Conservation (phyloP, 2,888 invertebrate genomes). For the Clanis bilineata region DNA sequence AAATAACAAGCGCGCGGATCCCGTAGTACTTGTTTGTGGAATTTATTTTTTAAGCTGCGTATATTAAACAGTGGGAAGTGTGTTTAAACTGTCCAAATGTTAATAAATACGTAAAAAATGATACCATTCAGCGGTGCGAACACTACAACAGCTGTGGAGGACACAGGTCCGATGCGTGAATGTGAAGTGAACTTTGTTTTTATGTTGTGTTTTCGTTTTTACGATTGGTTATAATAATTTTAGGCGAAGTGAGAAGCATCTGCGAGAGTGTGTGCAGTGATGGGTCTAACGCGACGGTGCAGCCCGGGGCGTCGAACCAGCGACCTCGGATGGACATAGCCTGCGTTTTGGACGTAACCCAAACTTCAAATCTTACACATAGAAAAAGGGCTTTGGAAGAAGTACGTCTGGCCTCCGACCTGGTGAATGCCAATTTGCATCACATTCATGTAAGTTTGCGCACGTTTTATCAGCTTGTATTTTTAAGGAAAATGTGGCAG, state of each 20-base stretch:
- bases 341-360: constrained; percentile 91
- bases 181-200: constrained; percentile 47
- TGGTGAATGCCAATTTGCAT: constrained; percentile 90
- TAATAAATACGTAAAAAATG: constrained; percentile 66
- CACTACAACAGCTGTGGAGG: constrained; percentile 66
- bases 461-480: neutral
- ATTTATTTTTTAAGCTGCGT: constrained; percentile 52
- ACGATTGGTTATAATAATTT: constrained; percentile 32
- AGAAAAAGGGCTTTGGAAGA: constrained; percentile 93
- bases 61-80: constrained; percentile 52
- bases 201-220: constrained; percentile 39
- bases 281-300: constrained; percentile 78
- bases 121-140: constrained; percentile 73
- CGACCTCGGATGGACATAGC: constrained; percentile 93
- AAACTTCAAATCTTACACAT: constrained; percentile 87
- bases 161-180: constrained; percentile 56
- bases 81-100: constrained; percentile 64
- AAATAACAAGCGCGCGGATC: constrained; percentile 59
- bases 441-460: constrained; percentile 87
- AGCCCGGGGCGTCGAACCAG: constrained; percentile 62
- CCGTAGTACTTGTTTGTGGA: constrained; percentile 55
- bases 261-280: constrained; percentile 80
- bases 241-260: constrained; percentile 78
- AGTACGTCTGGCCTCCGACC: constrained; percentile 89
- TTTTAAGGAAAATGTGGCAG: constrained; percentile 7